phyloP scores from a whole-genome alignment of 2,888 invertebrate genomes.

The Clepsis dumicolana region DNA sequence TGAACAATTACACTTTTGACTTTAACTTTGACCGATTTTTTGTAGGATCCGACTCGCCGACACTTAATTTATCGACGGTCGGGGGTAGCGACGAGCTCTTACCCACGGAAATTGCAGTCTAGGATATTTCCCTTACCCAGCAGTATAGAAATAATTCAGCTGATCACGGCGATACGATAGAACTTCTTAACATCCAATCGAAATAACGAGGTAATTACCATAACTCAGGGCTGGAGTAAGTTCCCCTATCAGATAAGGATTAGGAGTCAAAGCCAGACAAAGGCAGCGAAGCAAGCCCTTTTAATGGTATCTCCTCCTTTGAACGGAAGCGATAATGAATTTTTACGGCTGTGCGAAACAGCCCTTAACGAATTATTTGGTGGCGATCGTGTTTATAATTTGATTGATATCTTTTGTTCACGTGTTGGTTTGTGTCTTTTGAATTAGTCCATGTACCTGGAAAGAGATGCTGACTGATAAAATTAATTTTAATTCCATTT shows the following conservation, averaged over 20 bases:
- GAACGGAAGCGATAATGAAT: conserved; percentile 22
- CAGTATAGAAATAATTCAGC: not conserved
- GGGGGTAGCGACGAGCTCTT: no score
- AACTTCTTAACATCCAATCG: not conserved
- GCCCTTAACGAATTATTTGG: not conserved
- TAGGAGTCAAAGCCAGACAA: conserved; percentile 13
- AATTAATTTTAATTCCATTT: no score
- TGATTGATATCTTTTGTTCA: not conserved
- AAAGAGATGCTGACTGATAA: no score
- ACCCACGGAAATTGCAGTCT: no score
- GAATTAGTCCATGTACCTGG: not conserved
- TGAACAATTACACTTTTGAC: no score
- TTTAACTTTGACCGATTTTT: no score
- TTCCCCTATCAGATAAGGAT: conserved; percentile 19
- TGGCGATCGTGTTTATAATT: not conserved
- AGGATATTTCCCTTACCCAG: no score
- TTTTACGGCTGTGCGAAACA: conserved; percentile 7
- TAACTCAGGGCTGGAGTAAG: not conserved
- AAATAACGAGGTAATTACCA: not conserved
- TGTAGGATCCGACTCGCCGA: no score
- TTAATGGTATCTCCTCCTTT: conserved; percentile 16
- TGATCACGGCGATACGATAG: not conserved
- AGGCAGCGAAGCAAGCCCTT: not conserved
- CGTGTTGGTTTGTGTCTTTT: not conserved
- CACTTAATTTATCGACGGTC: no score